These are phyloP conservation scores for Plectropomus leopardus DNA, from an alignment of 2,113 vertebrate genomes.

Conservation along the genomic window DNA sequence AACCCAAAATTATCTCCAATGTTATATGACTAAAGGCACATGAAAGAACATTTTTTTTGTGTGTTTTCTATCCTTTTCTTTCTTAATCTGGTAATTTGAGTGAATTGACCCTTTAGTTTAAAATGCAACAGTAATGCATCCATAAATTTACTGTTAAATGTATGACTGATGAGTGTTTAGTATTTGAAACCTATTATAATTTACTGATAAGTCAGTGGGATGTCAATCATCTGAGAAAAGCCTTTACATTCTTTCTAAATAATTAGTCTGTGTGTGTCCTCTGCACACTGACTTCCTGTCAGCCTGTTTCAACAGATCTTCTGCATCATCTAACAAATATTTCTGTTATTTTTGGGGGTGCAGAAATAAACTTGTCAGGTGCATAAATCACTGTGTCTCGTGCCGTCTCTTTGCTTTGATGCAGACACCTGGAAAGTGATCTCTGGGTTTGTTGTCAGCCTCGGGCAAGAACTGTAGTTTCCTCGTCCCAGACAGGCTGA, in stretches of 20 bases:
- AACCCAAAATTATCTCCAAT: not conserved
- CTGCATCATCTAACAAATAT: constrained; percentile 33
- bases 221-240: not conserved
- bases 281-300: constrained; percentile 14
- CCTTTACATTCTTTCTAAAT: not conserved
- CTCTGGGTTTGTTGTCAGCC: constrained; percentile 25
- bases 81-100: no score
- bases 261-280: not conserved
- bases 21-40: not conserved
- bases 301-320: constrained; percentile 4
- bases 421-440: constrained; percentile 60
- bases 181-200: not conserved
- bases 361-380: constrained; percentile 28
- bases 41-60: no score
- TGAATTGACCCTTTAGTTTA: not conserved
- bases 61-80: not conserved
- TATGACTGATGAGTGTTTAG: not conserved
- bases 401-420: constrained; percentile 39
- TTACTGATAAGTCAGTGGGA: not conserved
- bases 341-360: not conserved
- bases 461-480: not conserved
- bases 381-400: constrained; percentile 36
- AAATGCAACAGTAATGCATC: not conserved
- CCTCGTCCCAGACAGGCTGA: constrained; percentile 14
- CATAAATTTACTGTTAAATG: not conserved